Evolutionary conservation across 2,113 vertebrate genomes (phyloP).

Genomic region (Phocoena phocoena): DNA sequence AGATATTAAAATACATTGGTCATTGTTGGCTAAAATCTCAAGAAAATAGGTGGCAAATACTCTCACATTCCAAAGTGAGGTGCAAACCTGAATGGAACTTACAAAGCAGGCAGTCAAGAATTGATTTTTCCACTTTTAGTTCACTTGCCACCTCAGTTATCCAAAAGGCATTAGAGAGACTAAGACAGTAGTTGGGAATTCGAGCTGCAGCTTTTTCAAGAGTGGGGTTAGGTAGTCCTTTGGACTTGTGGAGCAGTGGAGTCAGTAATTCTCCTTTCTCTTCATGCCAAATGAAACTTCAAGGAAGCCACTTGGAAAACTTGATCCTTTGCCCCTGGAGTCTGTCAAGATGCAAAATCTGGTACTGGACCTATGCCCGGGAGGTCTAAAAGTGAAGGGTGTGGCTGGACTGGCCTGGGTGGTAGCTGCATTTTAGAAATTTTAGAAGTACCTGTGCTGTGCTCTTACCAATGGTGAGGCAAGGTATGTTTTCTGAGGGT

Average conservation of each 20-base stretch:
- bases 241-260: neutral
- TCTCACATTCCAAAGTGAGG: neutral
- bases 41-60: neutral
- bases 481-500: neutral
- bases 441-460: neutral
- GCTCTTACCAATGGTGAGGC: neutral
- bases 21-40: neutral
- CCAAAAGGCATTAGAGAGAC: neutral
- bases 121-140: neutral
- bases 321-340: neutral
- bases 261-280: neutral
- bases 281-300: neutral
- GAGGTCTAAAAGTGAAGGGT: neutral
- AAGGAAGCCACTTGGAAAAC: neutral
- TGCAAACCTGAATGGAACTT: neutral
- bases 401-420: neutral
- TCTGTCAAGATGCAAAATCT: neutral
- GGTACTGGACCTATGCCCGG: neutral
- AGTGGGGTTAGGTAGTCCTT: neutral
- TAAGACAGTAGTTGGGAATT: neutral
- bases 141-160: neutral
- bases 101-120: neutral
- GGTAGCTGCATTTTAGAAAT: neutral
- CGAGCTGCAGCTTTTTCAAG: neutral
- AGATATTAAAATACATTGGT: neutral